phyloP scores from a whole-genome alignment of 2,888 invertebrate genomes.

The Aphidius colemani region DNA sequence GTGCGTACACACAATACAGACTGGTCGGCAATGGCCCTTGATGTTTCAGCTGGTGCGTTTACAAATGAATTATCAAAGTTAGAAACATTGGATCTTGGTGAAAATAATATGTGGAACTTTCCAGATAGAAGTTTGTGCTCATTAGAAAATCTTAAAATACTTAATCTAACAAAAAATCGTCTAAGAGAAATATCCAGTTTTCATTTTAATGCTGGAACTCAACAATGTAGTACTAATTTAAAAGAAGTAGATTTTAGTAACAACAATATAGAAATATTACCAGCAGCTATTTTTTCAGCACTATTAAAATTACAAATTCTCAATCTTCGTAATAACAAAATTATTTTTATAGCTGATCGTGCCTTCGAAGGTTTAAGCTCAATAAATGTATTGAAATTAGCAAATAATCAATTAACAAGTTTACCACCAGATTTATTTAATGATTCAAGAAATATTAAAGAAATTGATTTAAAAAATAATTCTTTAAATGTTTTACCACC shows the following conservation, averaged over 20 bases:
- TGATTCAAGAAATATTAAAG: slow-evolving; percentile 77
- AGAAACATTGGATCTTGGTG: slow-evolving; percentile 75
- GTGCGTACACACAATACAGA: slow-evolving; percentile 83
- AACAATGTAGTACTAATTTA: slow-evolving; percentile 74
- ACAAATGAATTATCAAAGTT: slow-evolving; percentile 74
- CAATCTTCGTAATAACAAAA: slow-evolving; percentile 76
- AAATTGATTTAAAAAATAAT: slow-evolving; percentile 82
- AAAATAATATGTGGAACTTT: slow-evolving; percentile 80
- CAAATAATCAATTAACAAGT: slow-evolving; percentile 79
- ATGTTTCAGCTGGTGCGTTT: slow-evolving; percentile 76
- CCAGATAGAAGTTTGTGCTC: slow-evolving; percentile 79
- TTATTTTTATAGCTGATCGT: slow-evolving; percentile 77
- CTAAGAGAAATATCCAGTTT: slow-evolving; percentile 76
- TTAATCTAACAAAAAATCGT: slow-evolving; percentile 81
- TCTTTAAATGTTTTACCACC: slow-evolving; percentile 80
- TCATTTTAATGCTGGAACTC: slow-evolving; percentile 69
- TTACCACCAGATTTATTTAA: slow-evolving; percentile 82
- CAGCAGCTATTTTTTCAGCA: slow-evolving; percentile 74
- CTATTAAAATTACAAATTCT: slow-evolving; percentile 74
- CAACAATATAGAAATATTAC: slow-evolving; percentile 77
- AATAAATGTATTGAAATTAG: slow-evolving; percentile 75
- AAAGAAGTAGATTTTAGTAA: slow-evolving; percentile 75
- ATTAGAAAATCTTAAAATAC: slow-evolving; percentile 72
- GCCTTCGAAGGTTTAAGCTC: slow-evolving; percentile 77
- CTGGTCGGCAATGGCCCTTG: slow-evolving; percentile 80